These are phyloP conservation scores for Charanyca ferruginea DNA, from an alignment of 2,888 invertebrate species.

Conservation along the genomic window DNA sequence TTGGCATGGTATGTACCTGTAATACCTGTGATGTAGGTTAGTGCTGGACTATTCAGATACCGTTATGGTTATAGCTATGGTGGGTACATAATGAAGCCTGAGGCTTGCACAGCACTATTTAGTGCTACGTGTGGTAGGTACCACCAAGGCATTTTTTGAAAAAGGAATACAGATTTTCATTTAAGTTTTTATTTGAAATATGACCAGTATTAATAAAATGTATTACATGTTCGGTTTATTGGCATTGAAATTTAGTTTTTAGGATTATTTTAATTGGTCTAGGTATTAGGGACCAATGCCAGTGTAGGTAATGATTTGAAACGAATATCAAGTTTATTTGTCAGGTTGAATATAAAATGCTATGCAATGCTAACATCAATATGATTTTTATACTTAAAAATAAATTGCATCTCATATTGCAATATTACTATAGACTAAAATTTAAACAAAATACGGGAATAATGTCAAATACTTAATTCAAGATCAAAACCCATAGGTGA, in stretches of 20 bases:
- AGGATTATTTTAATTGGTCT: too few relatives aligned
- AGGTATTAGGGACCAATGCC: too few relatives aligned
- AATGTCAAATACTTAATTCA: conserved; percentile 24
- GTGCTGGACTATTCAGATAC: conserved; percentile 36
- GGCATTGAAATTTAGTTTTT: neutral
- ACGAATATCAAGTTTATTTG: neutral
- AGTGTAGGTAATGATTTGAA: neutral
- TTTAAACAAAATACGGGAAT: neutral
- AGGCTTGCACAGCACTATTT: conserved; percentile 36
- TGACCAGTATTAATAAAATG: neutral
- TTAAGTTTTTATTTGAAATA: neutral
- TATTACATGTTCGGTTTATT: neutral
- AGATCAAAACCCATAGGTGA: conserved; percentile 38
- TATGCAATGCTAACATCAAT: too few relatives aligned
- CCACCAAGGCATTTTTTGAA: neutral
- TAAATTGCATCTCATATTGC: too few relatives aligned
- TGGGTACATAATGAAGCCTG: conserved; percentile 43
- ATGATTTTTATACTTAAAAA: too few relatives aligned
- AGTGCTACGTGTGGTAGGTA: conserved; percentile 1
- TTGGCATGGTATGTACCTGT: conserved; percentile 20
- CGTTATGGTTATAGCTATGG: conserved; percentile 52
- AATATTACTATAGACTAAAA: too few relatives aligned
- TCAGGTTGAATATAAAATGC: neutral
- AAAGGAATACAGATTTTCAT: neutral
- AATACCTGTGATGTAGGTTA: conserved; percentile 49